Base-by-base conservation (phyloP, 2,888 invertebrate genomes). In the Meloe dianella region DNA sequence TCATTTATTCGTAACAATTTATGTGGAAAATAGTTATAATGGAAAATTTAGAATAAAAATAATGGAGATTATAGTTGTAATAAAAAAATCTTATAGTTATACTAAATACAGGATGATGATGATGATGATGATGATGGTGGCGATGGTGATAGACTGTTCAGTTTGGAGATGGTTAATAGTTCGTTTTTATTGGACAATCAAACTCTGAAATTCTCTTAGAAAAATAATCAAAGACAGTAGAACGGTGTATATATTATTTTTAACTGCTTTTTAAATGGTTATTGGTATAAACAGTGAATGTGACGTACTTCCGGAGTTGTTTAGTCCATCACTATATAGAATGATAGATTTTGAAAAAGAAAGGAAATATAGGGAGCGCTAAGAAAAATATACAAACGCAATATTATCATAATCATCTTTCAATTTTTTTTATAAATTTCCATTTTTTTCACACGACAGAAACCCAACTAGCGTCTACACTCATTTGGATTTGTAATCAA, bases 221-320 rank as follows among this genome's bases (percentile, higher is more conserved):
- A 80, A 82, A 82, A 82, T 81, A 82, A 82, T 80, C 81, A 77
- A 73, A 47, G 20, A 73, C 71, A 69, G 71, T 71, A 67, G 70
- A 73, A 66, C 73, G 70, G 54, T 66, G 73, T 75, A 73, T 78
- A 75, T 78, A 79, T 80, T 81, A 79, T 78, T 77, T 81, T 81
- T 81, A 81, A 81, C 80, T 80, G 80, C 80, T 77, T 77, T 79
- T 78, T 80, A 80, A 81, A 77, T 75, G 79, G 74, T 77, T 78
- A 80, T 80, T 78, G 78, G 73, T 76, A 77, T 80, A 80, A 79
- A 79, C 79, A 79, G 75, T 71, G 73, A 76, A 58, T 35, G 73
- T 78, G 80, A 80, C 79, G 79, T 74, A 77, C 77, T 79, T 80
- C 80, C 80, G 78, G 77, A 75, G 77, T 68, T 75, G 75, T 69